A percentile compares a stretch with the other conserved stretches of the same genome.
Conservation (phyloP, 2,888 invertebrate species). For the Campoplex capitator region DNA sequence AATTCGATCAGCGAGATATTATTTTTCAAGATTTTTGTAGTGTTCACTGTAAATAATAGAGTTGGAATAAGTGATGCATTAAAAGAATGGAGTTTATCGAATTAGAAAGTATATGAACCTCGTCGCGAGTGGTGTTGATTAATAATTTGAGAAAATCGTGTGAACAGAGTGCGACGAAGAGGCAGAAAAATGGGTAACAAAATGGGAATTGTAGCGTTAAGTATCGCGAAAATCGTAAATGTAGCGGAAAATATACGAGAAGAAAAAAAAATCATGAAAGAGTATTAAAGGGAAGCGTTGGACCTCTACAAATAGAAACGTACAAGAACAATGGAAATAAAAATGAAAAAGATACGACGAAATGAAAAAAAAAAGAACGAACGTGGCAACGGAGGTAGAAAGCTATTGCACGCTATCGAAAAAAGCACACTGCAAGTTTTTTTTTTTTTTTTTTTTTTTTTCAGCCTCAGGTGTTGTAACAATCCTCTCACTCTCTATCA, state of each 20-base stretch:
- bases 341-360: constrained; percentile 17
- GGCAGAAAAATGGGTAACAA: constrained; percentile 24
- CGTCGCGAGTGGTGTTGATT: neutral
- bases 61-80: neutral
- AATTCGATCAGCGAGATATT: neutral
- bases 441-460: constrained; percentile 25
- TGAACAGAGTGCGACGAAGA: neutral
- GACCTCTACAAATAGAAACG: constrained; percentile 32
- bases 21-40: constrained; percentile 9
- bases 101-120: neutral
- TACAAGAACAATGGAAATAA: constrained; percentile 45
- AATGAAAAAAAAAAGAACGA: constrained; percentile 20
- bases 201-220: constrained; percentile 32
- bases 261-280: constrained; percentile 10
- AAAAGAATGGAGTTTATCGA: neutral
- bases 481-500: constrained; percentile 48
- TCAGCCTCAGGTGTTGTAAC: constrained; percentile 28
- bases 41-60: neutral
- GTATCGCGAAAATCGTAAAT: constrained; percentile 18
- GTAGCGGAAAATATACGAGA: constrained; percentile 18
- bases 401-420: constrained; percentile 56
- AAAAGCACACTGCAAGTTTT: constrained; percentile 50
- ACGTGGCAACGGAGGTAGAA: constrained; percentile 40
- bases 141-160: constrained; percentile 10
- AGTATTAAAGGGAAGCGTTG: constrained; percentile 34